Evolutionary conservation across 2,797 vertebrate genomes (phyloP).

Genomic region (Champsocephalus esox): DNA sequence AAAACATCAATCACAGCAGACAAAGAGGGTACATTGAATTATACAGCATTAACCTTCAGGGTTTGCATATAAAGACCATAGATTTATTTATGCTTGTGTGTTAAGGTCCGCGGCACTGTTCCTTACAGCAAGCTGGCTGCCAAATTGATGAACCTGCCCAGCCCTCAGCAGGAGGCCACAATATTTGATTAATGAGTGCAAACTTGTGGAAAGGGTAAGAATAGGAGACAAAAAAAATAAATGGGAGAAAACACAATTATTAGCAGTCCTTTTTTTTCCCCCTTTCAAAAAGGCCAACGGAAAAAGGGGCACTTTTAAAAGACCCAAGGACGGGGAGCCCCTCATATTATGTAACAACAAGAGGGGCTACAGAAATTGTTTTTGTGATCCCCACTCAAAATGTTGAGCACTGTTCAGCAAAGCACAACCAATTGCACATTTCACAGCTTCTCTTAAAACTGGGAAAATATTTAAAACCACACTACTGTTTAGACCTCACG

Average conservation of each 20-base stretch:
- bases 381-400: slow-evolving; percentile 29
- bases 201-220: slow-evolving; percentile 85
- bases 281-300: slow-evolving; percentile 27
- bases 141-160: slow-evolving; percentile 93
- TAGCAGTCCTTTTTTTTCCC: slow-evolving; percentile 48
- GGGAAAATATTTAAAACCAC: background rate
- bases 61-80: slow-evolving; percentile 93
- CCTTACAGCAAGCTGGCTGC: slow-evolving; percentile 91
- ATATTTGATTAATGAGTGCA: slow-evolving; percentile 93
- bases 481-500: background rate
- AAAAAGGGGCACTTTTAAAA: slow-evolving; percentile 17
- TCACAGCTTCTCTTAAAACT: background rate
- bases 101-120: slow-evolving; percentile 89
- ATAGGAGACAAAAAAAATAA: slow-evolving; percentile 67
- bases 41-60: slow-evolving; percentile 98
- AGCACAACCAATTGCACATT: background rate
- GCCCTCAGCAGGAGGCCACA: slow-evolving; percentile 90
- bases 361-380: slow-evolving; percentile 3
- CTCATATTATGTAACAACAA: slow-evolving; percentile 28
- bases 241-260: slow-evolving; percentile 85
- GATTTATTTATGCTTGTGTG: slow-evolving; percentile 93
- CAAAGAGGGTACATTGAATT: slow-evolving; percentile 94
- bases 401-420: slow-evolving; percentile 2
- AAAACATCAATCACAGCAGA: slow-evolving; percentile 95
- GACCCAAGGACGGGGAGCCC: background rate